These are phyloP conservation scores for Platygyra sinensis DNA, from an alignment of 64 coral and sea anemone species.

Conservation along the genomic window DNA sequence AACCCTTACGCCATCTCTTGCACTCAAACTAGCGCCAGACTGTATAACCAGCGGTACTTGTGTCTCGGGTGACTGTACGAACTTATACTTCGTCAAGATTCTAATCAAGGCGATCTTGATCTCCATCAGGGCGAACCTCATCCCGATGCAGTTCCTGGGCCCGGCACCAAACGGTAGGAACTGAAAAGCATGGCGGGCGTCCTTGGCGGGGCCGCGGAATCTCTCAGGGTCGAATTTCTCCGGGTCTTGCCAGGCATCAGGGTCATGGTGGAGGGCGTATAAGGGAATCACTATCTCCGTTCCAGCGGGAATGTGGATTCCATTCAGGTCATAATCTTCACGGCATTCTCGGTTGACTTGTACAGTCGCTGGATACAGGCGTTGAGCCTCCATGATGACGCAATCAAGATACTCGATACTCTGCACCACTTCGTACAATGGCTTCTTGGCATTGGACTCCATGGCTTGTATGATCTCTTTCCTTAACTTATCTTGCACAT, in stretches of 20 bases:
- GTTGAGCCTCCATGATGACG: slow-evolving; percentile 56
- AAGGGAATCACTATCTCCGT: slow-evolving; percentile 50
- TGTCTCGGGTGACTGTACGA: no score
- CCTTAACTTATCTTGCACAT: slow-evolving; percentile 46
- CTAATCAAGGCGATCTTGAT: no score
- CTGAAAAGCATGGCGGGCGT: no score
- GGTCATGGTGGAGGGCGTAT: slow-evolving; percentile 64
- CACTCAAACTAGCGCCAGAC: not conserved
- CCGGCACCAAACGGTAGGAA: no score
- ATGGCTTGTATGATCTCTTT: no score
- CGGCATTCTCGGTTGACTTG: slow-evolving; percentile 20
- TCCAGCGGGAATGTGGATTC: slow-evolving; percentile 54
- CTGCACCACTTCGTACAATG: slow-evolving; percentile 32
- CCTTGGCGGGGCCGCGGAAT: slow-evolving; percentile 64
- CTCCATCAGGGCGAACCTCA: no score
- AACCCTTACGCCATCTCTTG: not conserved
- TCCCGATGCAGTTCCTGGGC: no score
- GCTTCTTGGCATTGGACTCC: slow-evolving; percentile 9
- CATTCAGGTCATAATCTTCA: slow-evolving; percentile 46
- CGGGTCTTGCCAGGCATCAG: slow-evolving; percentile 57
- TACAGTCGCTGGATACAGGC: slow-evolving; percentile 32
- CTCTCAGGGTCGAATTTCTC: slow-evolving; percentile 73
- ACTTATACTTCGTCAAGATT: no score
- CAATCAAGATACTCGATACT: slow-evolving; percentile 65
- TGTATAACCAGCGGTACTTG: slow-evolving; percentile 46